Percentiles rank a stretch among this genome's conserved stretches.
phyloP scores from a whole-genome alignment of 2,113 vertebrate genomes.

The Sporophila hypoxantha region DNA sequence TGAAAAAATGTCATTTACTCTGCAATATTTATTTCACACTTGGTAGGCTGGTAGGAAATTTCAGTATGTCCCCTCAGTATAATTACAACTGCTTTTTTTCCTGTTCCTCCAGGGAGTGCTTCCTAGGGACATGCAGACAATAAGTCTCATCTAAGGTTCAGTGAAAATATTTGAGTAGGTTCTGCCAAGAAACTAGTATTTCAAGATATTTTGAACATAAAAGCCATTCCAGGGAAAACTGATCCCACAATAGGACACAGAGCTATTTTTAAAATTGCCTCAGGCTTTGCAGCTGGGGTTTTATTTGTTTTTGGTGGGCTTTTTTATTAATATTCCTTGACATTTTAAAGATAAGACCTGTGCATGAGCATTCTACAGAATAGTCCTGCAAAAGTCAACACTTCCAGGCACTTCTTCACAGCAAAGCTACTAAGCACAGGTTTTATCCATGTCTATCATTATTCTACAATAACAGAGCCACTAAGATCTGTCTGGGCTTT shows the following conservation, averaged over 20 bases:
- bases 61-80: not conserved
- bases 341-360: slow-evolving; percentile 27
- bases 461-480: not conserved
- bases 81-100: not conserved
- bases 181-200: slow-evolving; percentile 51
- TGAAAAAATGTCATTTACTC: not conserved
- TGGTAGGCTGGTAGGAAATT: not conserved
- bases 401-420: not conserved
- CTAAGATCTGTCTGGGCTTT: not conserved
- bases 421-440: not conserved
- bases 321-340: slow-evolving; percentile 28
- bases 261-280: slow-evolving; percentile 54
- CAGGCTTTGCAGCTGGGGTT: slow-evolving; percentile 40
- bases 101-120: not conserved
- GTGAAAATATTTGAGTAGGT: slow-evolving; percentile 43
- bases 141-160: slow-evolving; percentile 50
- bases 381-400: not conserved
- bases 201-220: slow-evolving; percentile 56
- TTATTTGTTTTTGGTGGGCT: slow-evolving; percentile 2
- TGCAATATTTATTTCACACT: not conserved
- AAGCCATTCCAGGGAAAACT: slow-evolving; percentile 32
- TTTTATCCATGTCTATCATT: not conserved
- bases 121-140: slow-evolving; percentile 43
- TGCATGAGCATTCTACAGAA: not conserved
- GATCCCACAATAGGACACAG: slow-evolving; percentile 40